Evolutionary conservation across 2,113 vertebrate genomes (phyloP), one percentile per base, ranked within the genome.

Genomic region (Zapornia atra): DNA sequence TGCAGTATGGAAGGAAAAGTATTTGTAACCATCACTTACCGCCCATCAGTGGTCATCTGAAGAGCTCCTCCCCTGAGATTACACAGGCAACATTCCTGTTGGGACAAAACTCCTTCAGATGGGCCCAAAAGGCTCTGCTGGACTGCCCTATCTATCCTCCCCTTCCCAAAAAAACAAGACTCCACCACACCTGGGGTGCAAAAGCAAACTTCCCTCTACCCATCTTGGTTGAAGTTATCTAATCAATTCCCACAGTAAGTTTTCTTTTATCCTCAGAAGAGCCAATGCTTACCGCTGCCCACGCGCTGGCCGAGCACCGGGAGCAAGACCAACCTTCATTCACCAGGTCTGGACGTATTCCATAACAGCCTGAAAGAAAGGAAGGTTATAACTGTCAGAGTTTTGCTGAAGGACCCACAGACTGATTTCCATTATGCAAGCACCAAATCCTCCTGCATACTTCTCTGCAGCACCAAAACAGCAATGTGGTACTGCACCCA

Each of bases 51-150:
- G 25, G 99, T 99, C 60, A 85, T 98, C 96, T 99, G 99, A 78
- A 99, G 97, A 56, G 99, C 99, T 80, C 99, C 99, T 89, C 99
- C 99, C 71, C 99, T 98, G 86, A 99, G 97, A 95, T 99, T 99
- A 90, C 99, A 99, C 75, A 99, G 98, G 84, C 99, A 99, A 69
- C 99, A 99, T 48, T 99, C 99, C 99, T 99, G 96, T 1, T 33
- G 92, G 57, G 65, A 97, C 38, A 94, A 86, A 91, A 81, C 42
- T 31, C 20, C 36, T 7, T 92, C 60, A 95, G 70, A 57, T 8
- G 0, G 26, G 12, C 9, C 19, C 16, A 25, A 6, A 28, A 53
- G n/a, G 5, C 60, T 59, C 68, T 29, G 65, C 29, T 14, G 34
- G 64, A 24, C 26, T 19, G 18, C 4, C 19, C 7, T 8, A 46